Percentiles rank a stretch among this genome's conserved stretches.
phyloP scores from a whole-genome alignment of 92 coral and sea anemone species.

The Anthopleura xanthogrammica region DNA sequence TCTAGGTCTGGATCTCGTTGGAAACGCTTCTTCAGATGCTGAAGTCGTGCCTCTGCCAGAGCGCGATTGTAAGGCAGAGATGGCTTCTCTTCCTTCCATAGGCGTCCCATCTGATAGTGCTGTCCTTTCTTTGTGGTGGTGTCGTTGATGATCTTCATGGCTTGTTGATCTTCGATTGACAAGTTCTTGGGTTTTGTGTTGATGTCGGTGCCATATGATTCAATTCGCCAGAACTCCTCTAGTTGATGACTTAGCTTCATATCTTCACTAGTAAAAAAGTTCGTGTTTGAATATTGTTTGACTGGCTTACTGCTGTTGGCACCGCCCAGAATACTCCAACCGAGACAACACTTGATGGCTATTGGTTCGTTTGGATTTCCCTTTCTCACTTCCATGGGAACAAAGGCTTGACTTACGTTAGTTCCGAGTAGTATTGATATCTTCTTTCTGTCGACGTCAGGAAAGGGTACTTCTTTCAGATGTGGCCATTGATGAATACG shows the following conservation, averaged over 20 bases:
- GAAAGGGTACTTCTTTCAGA: slow-evolving; percentile 44
- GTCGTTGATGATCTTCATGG: slow-evolving; percentile 25
- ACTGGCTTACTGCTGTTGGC: neutral
- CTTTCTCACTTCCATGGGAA: slow-evolving; percentile 44
- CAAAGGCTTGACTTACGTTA: slow-evolving; percentile 51
- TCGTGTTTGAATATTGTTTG: no score
- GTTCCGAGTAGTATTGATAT: slow-evolving; percentile 60
- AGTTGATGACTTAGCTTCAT: no score
- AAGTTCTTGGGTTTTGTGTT: no score
- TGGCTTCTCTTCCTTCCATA: slow-evolving; percentile 33
- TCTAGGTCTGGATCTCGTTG: no score
- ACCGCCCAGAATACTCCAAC: slow-evolving; percentile 61
- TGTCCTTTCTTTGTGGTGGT: slow-evolving; percentile 32
- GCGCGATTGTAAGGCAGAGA: no score
- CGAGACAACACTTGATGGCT: slow-evolving; percentile 58
- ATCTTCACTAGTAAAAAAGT: no score
- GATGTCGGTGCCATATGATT: no score
- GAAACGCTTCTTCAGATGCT: no score
- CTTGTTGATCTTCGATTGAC: slow-evolving; percentile 45
- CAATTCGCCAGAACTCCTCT: no score
- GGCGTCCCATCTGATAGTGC: slow-evolving; percentile 39
- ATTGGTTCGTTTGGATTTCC: slow-evolving; percentile 56
- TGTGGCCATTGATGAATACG: slow-evolving; percentile 53
- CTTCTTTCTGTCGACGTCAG: slow-evolving; percentile 59
- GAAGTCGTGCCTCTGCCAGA: no score